These are phyloP conservation scores for Drosophila subobscura DNA, from an alignment of 1,140 invertebrate species.

Conservation along the genomic window DNA sequence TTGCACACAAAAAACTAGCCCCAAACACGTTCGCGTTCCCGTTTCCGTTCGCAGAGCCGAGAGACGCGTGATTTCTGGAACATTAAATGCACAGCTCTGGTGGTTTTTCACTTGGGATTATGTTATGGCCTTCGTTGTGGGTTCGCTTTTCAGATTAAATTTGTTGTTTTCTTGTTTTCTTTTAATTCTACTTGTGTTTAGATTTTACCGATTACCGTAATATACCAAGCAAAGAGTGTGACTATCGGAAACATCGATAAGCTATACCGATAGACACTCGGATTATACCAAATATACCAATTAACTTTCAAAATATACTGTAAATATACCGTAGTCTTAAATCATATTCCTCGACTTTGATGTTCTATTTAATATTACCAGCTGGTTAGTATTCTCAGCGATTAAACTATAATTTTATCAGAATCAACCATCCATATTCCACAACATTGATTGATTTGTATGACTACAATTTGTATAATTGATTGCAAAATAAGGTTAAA, in stretches of 20 bases:
- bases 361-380: no score
- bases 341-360: no score
- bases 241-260: neutral
- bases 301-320: neutral
- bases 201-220: slow-evolving; percentile 8
- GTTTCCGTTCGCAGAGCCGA: slow-evolving; percentile 35
- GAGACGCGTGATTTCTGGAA: slow-evolving; percentile 22
- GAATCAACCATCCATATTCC: no score
- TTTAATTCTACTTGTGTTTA: slow-evolving; percentile 15
- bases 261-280: neutral
- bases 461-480: no score
- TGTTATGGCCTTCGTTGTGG: neutral
- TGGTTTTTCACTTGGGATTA: neutral
- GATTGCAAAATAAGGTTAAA: no score
- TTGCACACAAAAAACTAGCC: slow-evolving; percentile 60
- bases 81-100: neutral
- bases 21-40: slow-evolving; percentile 69
- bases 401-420: no score
- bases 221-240: neutral
- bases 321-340: no score
- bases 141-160: neutral
- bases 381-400: no score
- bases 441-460: no score
- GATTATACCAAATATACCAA: neutral
- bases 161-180: slow-evolving; percentile 1